Base-by-base conservation (phyloP, 2,888 invertebrate genomes). In the Sipha maydis region DNA sequence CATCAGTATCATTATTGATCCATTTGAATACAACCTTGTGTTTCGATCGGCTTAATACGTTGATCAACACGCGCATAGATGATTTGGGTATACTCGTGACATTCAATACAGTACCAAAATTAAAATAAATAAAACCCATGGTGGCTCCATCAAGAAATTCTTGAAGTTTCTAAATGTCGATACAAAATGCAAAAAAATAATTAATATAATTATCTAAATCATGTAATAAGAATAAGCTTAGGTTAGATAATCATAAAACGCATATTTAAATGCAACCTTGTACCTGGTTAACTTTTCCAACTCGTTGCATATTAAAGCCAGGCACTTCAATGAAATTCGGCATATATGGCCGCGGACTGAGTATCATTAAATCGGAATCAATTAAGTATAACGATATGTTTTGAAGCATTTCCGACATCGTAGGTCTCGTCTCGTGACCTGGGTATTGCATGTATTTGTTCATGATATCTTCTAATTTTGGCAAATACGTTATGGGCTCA, bases 91-190 rank as follows among this genome's bases (percentile, higher is more conserved):
- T 79, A 38, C 54, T 69, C n/a, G 82, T 54, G 7, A 89, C 83
- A 75, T 91, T 91, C 8, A 92, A 89, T 91, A 92, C 92, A 0
- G 92, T 92, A 0, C 92, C 92, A 71, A 92, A 92, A 0, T 92
- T 91, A 77, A 92, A 90, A 71, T 91, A 92, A 14, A 92, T 88
- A 76, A 91, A 91, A 3, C 92, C 92, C 56, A 91, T 56, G 5
- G 56, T 31, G 71, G 86, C 79, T 17, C 7, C n/a, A 38, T 86
- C 56, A 79, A 86, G 71, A 28, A 86, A 86, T 21, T 41, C 11
- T 28, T 79, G 69, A 38, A 86, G 34, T 2, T 14, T 56, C 86
- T 86, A 14, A 4, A 56, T 38, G 11, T 19, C 19, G 17, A 71
- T 3, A 28, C 31, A 5, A 31, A 0, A 7, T 25, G n/a, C 21